Base-by-base conservation (phyloP, 2,888 invertebrate genomes). In the Archaeoteleia sp. region DNA sequence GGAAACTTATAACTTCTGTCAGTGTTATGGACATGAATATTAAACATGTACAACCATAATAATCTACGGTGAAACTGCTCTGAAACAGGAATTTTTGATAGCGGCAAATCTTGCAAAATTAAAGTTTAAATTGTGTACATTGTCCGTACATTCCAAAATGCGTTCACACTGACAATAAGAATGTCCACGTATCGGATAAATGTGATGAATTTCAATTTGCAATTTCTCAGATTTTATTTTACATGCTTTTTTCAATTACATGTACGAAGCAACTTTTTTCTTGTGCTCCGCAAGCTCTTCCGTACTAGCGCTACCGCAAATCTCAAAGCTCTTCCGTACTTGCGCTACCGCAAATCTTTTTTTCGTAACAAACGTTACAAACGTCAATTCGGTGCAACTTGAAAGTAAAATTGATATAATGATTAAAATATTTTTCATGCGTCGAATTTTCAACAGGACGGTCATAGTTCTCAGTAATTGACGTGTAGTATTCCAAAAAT, bases 21-120 rank as follows among this genome's bases (percentile, higher is more conserved):
- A 6, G 25, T 45, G 1, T 53, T 32, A 55, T 40, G 29, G 1
- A 72, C 55, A 20, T 67, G 61, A 6, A 67, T 27, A 46, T 72
- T 72, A 69, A n/a, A n/a, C n/a, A n/a, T n/a, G n/a, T n/a, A n/a
- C n/a, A n/a, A n/a, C n/a, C n/a, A n/a, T n/a, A n/a, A n/a, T n/a
- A n/a, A n/a, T n/a, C n/a, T n/a, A n/a, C n/a, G n/a, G n/a, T n/a
- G n/a, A n/a, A n/a, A n/a, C 23, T 69, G 69, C 2, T 37, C 57
- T 3, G 39, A 48, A 1, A 68, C 68, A 1, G 66, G 62, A 13
- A 68, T 35, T 58, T 71, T 69, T 1, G 67, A 49, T 0, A 65
- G 14, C 0, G 58, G 67, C 2, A 71, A 32, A 54, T 69, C 69
- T 53, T 63, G 66, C n/a, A n/a, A n/a, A n/a, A n/a, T n/a, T n/a